Evolutionary conservation across 23 tunicate genomes (phyloP).

Genomic region (Trididemnum nubilum): DNA sequence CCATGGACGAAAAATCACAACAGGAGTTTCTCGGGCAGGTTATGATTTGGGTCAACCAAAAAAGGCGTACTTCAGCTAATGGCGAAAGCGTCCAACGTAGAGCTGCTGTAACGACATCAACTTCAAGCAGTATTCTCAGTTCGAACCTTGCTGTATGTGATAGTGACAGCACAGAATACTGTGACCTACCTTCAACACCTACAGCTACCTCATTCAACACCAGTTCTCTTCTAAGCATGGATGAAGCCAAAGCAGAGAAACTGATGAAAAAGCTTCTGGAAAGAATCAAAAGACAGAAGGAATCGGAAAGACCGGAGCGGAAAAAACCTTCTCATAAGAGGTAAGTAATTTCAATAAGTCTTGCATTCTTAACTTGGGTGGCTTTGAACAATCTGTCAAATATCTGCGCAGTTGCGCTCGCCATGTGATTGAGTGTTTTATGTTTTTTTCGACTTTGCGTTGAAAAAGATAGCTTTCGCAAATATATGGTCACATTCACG

Average conservation of each 20-base stretch:
- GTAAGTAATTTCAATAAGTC: background rate
- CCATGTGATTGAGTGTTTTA: too few species aligned
- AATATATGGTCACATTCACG: too few species aligned
- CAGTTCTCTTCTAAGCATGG: conserved; percentile 16
- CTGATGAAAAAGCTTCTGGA: conserved; percentile 52
- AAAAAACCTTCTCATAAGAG: conserved; percentile 20
- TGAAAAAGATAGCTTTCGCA: too few species aligned
- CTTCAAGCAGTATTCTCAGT: background rate
- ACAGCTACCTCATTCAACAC: conserved; percentile 27
- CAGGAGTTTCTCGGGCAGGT: conserved; percentile 22
- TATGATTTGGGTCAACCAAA: background rate
- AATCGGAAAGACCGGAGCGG: conserved; percentile 13
- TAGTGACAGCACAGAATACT: conserved; percentile 71
- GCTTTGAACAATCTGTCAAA: too few species aligned
- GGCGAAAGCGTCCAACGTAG: background rate
- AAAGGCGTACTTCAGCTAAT: background rate
- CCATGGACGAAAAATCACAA: conserved; percentile 39
- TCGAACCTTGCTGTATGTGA: conserved; percentile 64
- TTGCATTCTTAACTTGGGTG: background rate
- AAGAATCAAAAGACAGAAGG: conserved; percentile 51
- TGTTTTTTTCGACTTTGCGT: too few species aligned
- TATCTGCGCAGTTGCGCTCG: too few species aligned
- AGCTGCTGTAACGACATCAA: background rate
- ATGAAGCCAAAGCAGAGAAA: conserved; percentile 52
- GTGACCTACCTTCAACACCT: conserved; percentile 57